Conservation (phyloP, 2,113 vertebrate species). For the Nematolebias whitei region DNA sequence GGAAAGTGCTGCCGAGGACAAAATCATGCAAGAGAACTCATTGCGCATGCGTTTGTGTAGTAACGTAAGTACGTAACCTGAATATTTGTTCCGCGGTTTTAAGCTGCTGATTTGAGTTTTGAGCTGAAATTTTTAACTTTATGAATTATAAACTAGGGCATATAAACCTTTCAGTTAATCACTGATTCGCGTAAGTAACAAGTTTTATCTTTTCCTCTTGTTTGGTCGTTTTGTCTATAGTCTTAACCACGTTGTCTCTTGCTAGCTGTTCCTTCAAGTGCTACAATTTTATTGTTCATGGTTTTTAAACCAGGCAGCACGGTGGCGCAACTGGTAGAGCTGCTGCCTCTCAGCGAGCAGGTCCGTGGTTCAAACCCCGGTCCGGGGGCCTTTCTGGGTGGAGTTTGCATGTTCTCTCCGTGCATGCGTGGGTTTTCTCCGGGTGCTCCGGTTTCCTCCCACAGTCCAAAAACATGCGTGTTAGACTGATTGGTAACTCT, state of each 20-base stretch:
- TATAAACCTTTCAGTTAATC: not conserved
- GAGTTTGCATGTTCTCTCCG: too few species aligned
- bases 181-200: slow-evolving; percentile 28
- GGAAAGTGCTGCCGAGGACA: slow-evolving; percentile 40
- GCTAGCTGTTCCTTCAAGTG: slow-evolving; percentile 5
- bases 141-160: not conserved
- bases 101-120: not conserved
- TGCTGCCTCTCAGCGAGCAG: too few species aligned
- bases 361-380: too few species aligned
- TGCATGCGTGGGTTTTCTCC: too few species aligned
- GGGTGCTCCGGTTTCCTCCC: too few species aligned
- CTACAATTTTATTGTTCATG: not conserved
- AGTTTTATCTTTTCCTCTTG: not conserved
- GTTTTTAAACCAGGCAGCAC: too few species aligned
- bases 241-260: not conserved
- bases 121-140: not conserved
- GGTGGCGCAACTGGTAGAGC: too few species aligned
- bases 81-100: slow-evolving; percentile 45
- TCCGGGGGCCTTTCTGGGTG: too few species aligned
- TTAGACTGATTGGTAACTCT: too few species aligned
- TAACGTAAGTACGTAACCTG: slow-evolving; percentile 45
- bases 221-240: not conserved
- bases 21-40: not conserved
- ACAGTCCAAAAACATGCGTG: too few species aligned
- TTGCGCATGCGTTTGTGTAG: slow-evolving; percentile 40